phyloP scores from a whole-genome alignment of 1,140 invertebrate genomes.

The Drosophila aff. region DNA sequence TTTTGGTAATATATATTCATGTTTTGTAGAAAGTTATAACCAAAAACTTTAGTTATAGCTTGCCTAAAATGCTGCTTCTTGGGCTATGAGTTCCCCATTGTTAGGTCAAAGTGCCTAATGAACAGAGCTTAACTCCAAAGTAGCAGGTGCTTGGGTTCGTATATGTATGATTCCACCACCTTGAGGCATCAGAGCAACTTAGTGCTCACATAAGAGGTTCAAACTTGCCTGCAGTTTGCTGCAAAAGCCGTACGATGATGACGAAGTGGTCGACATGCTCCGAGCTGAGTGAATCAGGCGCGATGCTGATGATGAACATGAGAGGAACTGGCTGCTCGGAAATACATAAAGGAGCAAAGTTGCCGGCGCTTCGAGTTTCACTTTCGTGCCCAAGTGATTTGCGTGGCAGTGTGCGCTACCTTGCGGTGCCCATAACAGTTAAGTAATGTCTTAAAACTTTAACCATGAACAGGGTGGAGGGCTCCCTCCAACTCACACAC shows the following conservation, averaged over 20 bases:
- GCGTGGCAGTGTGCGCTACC: conserved; percentile 51
- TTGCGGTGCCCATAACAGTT: conserved; percentile 80
- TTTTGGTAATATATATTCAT: not conserved
- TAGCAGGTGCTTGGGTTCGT: conserved; percentile 24
- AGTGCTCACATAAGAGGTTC: conserved; percentile 63
- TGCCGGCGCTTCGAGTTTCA: conserved; percentile 67
- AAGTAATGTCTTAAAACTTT: conserved; percentile 82
- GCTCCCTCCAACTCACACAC: conserved; percentile 33
- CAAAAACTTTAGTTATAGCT: not conserved
- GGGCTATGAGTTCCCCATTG: not conserved
- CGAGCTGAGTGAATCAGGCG: conserved; percentile 50
- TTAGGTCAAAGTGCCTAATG: conserved; percentile 16
- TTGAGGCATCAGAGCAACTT: conserved; percentile 45
- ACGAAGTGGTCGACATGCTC: conserved; percentile 44
- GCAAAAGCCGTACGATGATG: conserved; percentile 55
- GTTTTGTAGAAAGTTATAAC: not conserved
- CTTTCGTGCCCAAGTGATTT: conserved; percentile 80
- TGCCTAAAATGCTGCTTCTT: too few relatives aligned
- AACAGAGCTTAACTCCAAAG: conserved; percentile 8
- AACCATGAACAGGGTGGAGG: conserved; percentile 50
- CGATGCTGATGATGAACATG: conserved; percentile 29
- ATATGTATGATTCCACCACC: conserved; percentile 24
- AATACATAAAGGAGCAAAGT: conserved; percentile 40
- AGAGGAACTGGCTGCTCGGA: conserved; percentile 19
- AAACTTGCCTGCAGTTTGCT: conserved; percentile 78